Evolutionary conservation across 2,888 invertebrate genomes (phyloP).

Genomic region (Cistogaster globosa): DNA sequence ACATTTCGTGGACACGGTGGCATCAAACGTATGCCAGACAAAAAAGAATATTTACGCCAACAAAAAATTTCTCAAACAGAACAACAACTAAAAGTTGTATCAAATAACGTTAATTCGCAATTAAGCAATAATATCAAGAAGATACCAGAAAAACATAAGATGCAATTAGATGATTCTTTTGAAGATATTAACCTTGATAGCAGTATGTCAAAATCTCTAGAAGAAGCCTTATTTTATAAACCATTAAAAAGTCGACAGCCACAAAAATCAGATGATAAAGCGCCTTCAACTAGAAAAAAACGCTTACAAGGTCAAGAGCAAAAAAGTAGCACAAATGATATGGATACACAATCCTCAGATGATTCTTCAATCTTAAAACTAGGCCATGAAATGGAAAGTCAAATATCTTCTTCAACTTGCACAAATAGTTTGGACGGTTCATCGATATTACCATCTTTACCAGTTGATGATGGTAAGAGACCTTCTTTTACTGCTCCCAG

Average conservation of each 20-base stretch:
- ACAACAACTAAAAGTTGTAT: constrained; percentile 41
- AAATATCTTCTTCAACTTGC: constrained; percentile 69
- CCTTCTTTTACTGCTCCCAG: constrained; percentile 60
- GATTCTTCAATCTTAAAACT: constrained; percentile 78
- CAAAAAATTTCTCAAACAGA: constrained; percentile 72
- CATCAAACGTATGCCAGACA: constrained; percentile 80
- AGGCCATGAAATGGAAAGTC: constrained; percentile 50
- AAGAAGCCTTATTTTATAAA: constrained; percentile 79
- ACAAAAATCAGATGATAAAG: constrained; percentile 3
- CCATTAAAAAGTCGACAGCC: constrained; percentile 69
- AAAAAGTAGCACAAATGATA: background rate
- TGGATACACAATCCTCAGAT: constrained; percentile 57
- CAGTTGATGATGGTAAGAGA: constrained; percentile 13
- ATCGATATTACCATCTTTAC: constrained; percentile 74
- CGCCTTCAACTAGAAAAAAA: background rate
- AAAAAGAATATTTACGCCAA: constrained; percentile 74
- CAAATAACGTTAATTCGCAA: constrained; percentile 41
- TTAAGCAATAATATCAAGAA: constrained; percentile 27
- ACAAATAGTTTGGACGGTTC: constrained; percentile 73
- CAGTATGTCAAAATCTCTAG: constrained; percentile 79
- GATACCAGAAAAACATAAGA: constrained; percentile 26
- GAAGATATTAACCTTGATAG: constrained; percentile 77
- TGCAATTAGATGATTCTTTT: constrained; percentile 70
- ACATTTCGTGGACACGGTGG: constrained; percentile 81
- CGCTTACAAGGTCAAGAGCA: constrained; percentile 11